phyloP scores from a whole-genome alignment of 2,113 vertebrate genomes.

The Dryoscopus gambensis region DNA sequence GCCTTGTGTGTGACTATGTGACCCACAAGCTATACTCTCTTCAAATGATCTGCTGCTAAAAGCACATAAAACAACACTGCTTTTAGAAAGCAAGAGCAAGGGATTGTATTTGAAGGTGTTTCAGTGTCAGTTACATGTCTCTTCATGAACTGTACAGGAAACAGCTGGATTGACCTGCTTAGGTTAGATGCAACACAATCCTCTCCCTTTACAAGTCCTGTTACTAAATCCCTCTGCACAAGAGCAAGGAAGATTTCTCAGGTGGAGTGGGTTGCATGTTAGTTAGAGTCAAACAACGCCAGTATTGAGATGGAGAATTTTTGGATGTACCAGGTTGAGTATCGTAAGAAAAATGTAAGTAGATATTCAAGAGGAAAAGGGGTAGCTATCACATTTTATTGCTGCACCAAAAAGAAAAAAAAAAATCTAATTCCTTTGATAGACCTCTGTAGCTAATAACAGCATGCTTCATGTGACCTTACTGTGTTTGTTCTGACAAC shows the following conservation, averaged over 20 bases:
- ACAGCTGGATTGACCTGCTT: background rate
- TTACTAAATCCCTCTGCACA: slow-evolving; percentile 50
- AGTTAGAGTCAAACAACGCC: background rate
- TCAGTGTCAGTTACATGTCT: background rate
- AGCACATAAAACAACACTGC: background rate
- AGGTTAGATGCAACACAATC: background rate
- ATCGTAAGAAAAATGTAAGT: slow-evolving; percentile 74
- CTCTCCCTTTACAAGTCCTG: slow-evolving; percentile 61
- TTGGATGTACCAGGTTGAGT: slow-evolving; percentile 87
- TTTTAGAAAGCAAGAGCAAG: background rate
- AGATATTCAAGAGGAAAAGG: background rate
- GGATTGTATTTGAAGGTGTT: background rate
- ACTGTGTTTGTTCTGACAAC: background rate
- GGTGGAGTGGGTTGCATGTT: background rate
- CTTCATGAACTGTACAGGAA: background rate
- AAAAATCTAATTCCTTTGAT: background rate
- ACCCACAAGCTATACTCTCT: background rate
- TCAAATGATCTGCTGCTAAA: background rate
- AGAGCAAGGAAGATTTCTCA: slow-evolving; percentile 41
- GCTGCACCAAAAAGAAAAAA: background rate
- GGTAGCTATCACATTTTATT: background rate
- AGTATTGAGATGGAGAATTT: slow-evolving; percentile 87
- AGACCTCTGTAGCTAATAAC: background rate
- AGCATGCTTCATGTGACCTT: background rate
- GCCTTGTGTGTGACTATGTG: background rate